Evolutionary conservation across 2,113 vertebrate species (phyloP), one percentile per base, ranked within the genome.

Genomic region (Gobiocypris rarus): DNA sequence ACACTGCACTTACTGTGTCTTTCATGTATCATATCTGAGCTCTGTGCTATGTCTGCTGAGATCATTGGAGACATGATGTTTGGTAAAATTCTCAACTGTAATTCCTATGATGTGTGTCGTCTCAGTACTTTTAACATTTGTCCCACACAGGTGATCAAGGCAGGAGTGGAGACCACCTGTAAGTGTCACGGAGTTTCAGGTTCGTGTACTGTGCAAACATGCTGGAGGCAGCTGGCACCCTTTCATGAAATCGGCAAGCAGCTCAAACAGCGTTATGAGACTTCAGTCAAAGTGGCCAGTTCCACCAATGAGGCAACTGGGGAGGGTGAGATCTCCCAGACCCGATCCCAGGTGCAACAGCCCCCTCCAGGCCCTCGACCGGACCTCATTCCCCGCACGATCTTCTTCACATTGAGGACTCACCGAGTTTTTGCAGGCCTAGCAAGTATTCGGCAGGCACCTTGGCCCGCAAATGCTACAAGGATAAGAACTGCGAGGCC

Each of bases 401-500:
- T 87, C 93, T 99, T 0, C 95, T 98, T 86, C 97, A 99, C 93
- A 96, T 99, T 75, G 98, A 99, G 24, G 98, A 99, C 93, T 99
- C 98, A 0, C 98, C 98, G 0, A 99, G 96, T 88, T 99, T 99
- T 93, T 99, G 98, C 86, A 90, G 96, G 89, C 92, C 96, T 86
- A 98, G 97, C 91, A 96, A 96, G 85, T 99, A 96, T 85, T 99
- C 97, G 0, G 93, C 96, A 0, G 98, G 98, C 75, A 99, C 98
- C 0, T 94, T 95, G 0, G 97, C 96, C 41, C 94, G 98, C 73
- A 97, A 97, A 88, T 99, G 98, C 93, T 97, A 99, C 94, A 98
- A 98, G 26, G 97, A 98, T 93, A 98, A 98, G 92, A 99, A 99
- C 95, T 99, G 98, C 0, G 97, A 99, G 81, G 97, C 97, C 86